These are phyloP conservation scores for Jaculus jaculus DNA, from an alignment of 2,113 vertebrate genomes.

Conservation along the genomic window DNA sequence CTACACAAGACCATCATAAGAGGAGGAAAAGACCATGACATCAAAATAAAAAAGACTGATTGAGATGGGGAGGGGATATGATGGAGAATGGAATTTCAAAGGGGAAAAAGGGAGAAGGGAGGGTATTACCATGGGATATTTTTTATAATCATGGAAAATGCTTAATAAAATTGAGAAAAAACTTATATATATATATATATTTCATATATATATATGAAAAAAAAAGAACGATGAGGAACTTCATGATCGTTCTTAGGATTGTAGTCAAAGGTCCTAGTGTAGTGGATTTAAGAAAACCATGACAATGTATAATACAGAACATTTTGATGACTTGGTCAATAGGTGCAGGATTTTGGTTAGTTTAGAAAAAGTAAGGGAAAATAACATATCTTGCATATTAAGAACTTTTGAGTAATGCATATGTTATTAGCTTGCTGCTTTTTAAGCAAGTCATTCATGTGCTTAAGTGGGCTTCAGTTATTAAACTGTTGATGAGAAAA, in stretches of 20 bases:
- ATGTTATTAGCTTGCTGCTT: neutral
- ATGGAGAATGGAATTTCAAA: too few relatives aligned
- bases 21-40: too few relatives aligned
- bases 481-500: neutral
- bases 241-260: neutral
- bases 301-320: neutral
- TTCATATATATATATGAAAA: too few relatives aligned
- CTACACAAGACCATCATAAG: too few relatives aligned
- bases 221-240: too few relatives aligned
- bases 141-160: too few relatives aligned
- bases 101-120: too few relatives aligned
- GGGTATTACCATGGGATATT: too few relatives aligned
- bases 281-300: neutral
- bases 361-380: neutral
- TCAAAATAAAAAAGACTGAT: too few relatives aligned
- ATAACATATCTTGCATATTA: neutral
- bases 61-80: too few relatives aligned
- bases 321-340: neutral
- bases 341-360: neutral
- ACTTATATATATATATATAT: too few relatives aligned
- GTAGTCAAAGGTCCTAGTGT: neutral
- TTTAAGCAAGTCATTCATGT: neutral
- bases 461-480: neutral
- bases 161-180: too few relatives aligned
- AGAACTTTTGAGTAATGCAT: neutral